Conservation (phyloP, 2,888 invertebrate genomes). For the Temnothorax rugatulus region DNA sequence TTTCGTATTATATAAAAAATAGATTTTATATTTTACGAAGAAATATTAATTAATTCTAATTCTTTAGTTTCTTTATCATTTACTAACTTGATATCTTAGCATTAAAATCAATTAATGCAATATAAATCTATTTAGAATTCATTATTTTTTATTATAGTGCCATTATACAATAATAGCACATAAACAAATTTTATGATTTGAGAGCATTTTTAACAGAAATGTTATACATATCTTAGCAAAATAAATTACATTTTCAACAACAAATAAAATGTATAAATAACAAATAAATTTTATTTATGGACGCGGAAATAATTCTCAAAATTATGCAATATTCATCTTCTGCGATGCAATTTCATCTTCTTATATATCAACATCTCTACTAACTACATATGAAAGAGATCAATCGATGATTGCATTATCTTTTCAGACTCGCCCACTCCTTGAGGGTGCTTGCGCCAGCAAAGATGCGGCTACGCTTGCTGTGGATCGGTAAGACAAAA, state of each 20-base stretch:
- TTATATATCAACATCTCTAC: neutral
- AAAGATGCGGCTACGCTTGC: constrained; percentile 83
- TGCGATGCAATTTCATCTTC: neutral
- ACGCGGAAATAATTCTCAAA: neutral
- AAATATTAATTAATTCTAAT: neutral
- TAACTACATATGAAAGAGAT: constrained; percentile 2
- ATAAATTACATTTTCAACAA: neutral
- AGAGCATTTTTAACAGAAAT: neutral
- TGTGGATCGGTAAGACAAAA: constrained; percentile 81
- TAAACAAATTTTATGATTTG: neutral
- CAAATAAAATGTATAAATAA: neutral
- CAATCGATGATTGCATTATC: constrained; percentile 21
- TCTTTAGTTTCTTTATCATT: neutral
- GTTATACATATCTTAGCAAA: neutral
- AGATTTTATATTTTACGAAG: neutral
- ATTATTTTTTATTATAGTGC: too few relatives aligned
- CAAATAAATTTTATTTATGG: constrained; percentile 2
- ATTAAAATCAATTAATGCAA: neutral
- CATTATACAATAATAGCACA: too few relatives aligned
- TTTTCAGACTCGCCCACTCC: constrained; percentile 68
- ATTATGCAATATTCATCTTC: neutral
- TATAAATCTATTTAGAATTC: neutral
- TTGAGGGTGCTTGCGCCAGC: constrained; percentile 78
- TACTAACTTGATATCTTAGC: neutral
- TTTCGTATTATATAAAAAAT: neutral